Evolutionary conservation across 1,140 invertebrate species (phyloP).

Genomic region (Planococcus citri): DNA sequence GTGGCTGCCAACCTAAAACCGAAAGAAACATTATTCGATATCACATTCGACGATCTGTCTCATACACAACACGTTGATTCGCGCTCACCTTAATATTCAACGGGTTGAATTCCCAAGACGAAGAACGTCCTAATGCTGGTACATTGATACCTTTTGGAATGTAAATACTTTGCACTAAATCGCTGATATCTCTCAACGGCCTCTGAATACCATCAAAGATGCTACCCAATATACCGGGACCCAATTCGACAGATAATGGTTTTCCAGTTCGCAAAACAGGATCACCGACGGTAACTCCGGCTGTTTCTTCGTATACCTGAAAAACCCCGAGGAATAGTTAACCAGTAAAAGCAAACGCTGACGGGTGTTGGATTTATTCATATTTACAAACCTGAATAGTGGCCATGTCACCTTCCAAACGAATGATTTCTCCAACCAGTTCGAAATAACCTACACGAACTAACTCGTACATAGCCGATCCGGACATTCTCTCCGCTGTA

Average conservation of each 20-base stretch:
- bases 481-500: conserved; percentile 97
- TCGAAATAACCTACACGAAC: conserved; percentile 97
- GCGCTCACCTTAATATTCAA: conserved; percentile 59
- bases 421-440: conserved; percentile 98
- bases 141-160: conserved; percentile 98
- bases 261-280: conserved; percentile 96
- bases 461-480: conserved; percentile 99
- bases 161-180: conserved; percentile 90
- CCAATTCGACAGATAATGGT: conserved; percentile 93
- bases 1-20: conserved; percentile 76
- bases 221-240: conserved; percentile 97
- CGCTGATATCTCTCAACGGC: conserved; percentile 91
- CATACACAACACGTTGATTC: too few species aligned
- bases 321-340: neutral
- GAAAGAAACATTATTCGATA: conserved; percentile 32
- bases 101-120: conserved; percentile 88
- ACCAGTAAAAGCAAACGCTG: neutral
- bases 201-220: conserved; percentile 99
- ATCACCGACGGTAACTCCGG: conserved; percentile 98
- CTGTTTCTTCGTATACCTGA: conserved; percentile 97
- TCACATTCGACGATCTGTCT: too few species aligned
- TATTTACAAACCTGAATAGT: conserved; percentile 81
- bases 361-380: neutral
- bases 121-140: conserved; percentile 69
- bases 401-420: conserved; percentile 97